Percentiles rank a stretch among this genome's conserved stretches.
These are phyloP conservation scores for Syndactyla subalaris DNA, from an alignment of 2,797 vertebrate genomes.

Conservation along the genomic window DNA sequence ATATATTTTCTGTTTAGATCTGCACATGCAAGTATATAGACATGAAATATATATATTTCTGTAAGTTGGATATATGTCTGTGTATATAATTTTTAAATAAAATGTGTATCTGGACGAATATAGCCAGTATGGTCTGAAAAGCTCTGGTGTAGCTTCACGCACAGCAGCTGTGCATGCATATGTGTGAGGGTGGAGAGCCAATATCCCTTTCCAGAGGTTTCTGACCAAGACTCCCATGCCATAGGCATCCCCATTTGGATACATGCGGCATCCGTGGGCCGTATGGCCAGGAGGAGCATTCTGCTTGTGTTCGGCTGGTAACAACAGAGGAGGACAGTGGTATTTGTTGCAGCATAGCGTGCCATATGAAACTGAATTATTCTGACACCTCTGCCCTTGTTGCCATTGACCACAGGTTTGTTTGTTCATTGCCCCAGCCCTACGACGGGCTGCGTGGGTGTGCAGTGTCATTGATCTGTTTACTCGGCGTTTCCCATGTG, in stretches of 20 bases:
- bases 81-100: not conserved
- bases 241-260: rapidly evolving
- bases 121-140: not conserved
- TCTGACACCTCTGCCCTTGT: not conserved
- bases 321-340: not conserved
- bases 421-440: not conserved
- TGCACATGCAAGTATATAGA: not conserved
- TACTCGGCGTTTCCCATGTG: not conserved
- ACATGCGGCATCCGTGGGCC: rapidly evolving
- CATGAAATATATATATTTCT: not conserved
- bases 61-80: rapidly evolving
- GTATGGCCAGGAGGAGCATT: not conserved
- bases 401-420: not conserved
- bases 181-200: rapidly evolving
- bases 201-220: not conserved
- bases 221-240: rapidly evolving
- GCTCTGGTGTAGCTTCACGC: rapidly evolving
- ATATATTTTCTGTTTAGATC: not conserved
- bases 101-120: not conserved
- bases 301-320: not conserved
- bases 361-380: rapidly evolving
- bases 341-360: rapidly evolving
- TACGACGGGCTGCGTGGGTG: not conserved
- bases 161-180: rapidly evolving
- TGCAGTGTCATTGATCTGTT: not conserved